Evolutionary conservation across 2,888 invertebrate species (phyloP), one percentile per base, ranked within the genome.

Genomic region (Lordiphosa fenestrarum): DNA sequence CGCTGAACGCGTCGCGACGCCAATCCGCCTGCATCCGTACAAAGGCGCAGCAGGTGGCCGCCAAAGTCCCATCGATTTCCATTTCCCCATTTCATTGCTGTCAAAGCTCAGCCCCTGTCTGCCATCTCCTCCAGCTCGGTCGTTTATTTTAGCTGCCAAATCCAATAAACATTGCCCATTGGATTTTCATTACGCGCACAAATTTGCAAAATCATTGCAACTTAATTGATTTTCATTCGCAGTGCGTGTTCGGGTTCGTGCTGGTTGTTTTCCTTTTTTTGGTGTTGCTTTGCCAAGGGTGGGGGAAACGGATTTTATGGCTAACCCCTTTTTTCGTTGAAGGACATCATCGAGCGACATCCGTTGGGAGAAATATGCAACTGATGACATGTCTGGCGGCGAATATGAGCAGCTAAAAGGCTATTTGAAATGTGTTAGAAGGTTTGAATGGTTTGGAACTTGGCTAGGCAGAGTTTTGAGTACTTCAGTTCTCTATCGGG

Each of bases 181-280:
- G 68, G 58, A 59, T 64, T 71, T 64, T 64, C 66, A 63, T 73
- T 60, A 69, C 69, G 44, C 30, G 30, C 40, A 51, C 62, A 55
- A 71, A 69, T 59, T 62, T 71, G 84, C 86, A 68, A 69, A 54
- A 70, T 84, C 86, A 86, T 71, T 80, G 70, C 54, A 71, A 58
- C 52, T 72, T 86, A 84, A 84, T 84, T 83, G 84, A 86, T 80
- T 85, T 83, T 71, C 69, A 74, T 76, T 72, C 71, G 59, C 77
- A 58, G 49, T 59, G 38, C 41, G 38, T 35, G 39, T 47, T 25
- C 41, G 23, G 38, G n/a, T n/a, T n/a, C n/a, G n/a, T n/a, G n/a
- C n/a, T n/a, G n/a, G n/a, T n/a, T n/a, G n/a, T n/a, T 36, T 19
- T 4, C 12, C 2, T 1, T 2, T 25, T 30, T 37, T 23, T 9